Percentiles rank a stretch among this genome's conserved stretches.
phyloP scores from a whole-genome alignment of 2,888 invertebrate genomes.

The Girardia tigrina region DNA sequence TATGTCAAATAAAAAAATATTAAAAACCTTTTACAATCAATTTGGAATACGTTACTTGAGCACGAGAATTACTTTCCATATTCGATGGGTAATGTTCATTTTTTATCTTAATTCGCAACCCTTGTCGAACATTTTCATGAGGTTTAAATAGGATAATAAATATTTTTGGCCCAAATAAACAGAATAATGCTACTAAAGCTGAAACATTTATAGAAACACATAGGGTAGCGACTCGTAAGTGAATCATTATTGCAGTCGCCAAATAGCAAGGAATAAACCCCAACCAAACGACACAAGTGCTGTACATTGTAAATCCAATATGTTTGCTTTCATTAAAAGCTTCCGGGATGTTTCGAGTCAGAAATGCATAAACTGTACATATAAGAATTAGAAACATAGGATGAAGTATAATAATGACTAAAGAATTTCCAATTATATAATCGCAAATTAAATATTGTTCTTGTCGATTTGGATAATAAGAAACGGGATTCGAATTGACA shows the following conservation, averaged over 20 bases:
- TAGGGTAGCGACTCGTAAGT: slow-evolving; percentile 80
- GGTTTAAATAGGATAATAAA: slow-evolving; percentile 77
- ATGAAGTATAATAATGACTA: slow-evolving; percentile 60
- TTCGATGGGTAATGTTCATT: background rate
- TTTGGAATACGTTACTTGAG: background rate
- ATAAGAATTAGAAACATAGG: slow-evolving; percentile 75
- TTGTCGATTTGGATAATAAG: slow-evolving; percentile 75
- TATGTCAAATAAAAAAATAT: background rate
- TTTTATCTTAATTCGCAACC: background rate
- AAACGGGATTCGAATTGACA: slow-evolving; percentile 72
- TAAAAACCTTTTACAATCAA: background rate
- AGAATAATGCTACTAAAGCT: slow-evolving; percentile 78
- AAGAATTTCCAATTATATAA: slow-evolving; percentile 65
- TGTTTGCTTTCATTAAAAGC: slow-evolving; percentile 52
- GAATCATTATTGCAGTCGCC: slow-evolving; percentile 54
- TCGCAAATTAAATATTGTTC: slow-evolving; percentile 76
- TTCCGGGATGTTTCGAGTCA: slow-evolving; percentile 52
- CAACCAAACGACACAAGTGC: slow-evolving; percentile 62
- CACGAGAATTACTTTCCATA: background rate
- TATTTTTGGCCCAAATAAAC: slow-evolving; percentile 80
- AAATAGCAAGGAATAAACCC: slow-evolving; percentile 58
- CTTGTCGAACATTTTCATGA: slow-evolving; percentile 70
- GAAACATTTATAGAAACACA: slow-evolving; percentile 83
- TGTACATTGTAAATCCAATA: slow-evolving; percentile 66
- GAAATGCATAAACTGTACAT: slow-evolving; percentile 51